Conservation (phyloP, 2,888 invertebrate species). For the Cinara cedri region DNA sequence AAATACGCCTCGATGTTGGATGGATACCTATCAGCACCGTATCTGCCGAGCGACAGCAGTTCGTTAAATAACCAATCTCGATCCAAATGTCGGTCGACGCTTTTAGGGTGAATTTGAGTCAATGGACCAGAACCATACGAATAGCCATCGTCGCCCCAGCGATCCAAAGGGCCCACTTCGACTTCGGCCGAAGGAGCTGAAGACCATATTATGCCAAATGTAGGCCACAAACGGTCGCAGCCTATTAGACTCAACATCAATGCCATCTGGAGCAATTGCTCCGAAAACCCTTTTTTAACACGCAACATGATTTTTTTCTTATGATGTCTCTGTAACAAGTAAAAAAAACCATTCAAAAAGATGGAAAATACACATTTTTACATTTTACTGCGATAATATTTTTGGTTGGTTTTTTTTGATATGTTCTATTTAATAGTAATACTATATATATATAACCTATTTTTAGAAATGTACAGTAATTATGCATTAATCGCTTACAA, state of each 20-base stretch:
- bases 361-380: too few species aligned
- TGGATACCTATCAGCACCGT: slow-evolving; percentile 38
- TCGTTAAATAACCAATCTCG: slow-evolving; percentile 43
- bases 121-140: slow-evolving; percentile 28
- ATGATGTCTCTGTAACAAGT: neutral
- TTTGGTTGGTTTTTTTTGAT: too few species aligned
- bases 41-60: slow-evolving; percentile 36
- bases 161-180: slow-evolving; percentile 29
- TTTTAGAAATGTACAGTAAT: too few species aligned
- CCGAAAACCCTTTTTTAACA: slow-evolving; percentile 45
- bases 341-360: neutral
- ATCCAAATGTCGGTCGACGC: slow-evolving; percentile 40
- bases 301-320: slow-evolving; percentile 52
- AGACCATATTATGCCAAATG: slow-evolving; percentile 32
- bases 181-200: slow-evolving; percentile 40
- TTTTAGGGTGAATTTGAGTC: slow-evolving; percentile 34
- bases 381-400: too few species aligned
- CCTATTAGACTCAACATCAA: slow-evolving; percentile 44
- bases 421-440: too few species aligned
- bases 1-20: slow-evolving; percentile 50
- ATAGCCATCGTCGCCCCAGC: slow-evolving; percentile 18
- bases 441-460: too few species aligned
- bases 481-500: too few species aligned
- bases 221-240: slow-evolving; percentile 35
- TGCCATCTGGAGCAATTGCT: slow-evolving; percentile 51